Evolutionary conservation across 1,140 invertebrate genomes (phyloP).

Genomic region (Eumaeus atala): DNA sequence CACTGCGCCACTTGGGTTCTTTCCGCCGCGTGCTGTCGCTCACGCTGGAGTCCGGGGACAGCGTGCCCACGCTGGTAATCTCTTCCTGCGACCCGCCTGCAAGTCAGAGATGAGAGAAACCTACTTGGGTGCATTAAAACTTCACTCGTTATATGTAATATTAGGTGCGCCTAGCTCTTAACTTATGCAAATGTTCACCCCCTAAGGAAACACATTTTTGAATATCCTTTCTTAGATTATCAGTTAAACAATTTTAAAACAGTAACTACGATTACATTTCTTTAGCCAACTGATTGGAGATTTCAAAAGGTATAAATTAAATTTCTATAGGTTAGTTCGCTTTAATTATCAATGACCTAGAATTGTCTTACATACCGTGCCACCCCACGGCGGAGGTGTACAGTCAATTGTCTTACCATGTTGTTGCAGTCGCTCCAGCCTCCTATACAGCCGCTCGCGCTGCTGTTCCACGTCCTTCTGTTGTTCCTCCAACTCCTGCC

Average conservation of each 20-base stretch:
- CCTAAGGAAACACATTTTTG: no score
- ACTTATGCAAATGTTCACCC: no score
- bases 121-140: constrained; percentile 18
- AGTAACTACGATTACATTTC: no score
- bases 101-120: constrained; percentile 15
- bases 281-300: no score
- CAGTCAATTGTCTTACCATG: constrained; percentile 43
- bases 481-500: constrained; percentile 76
- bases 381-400: no score
- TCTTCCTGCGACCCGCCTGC: constrained; percentile 64
- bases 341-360: no score
- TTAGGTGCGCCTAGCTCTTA: background rate
- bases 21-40: constrained; percentile 70
- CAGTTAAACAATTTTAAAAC: no score
- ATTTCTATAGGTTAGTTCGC: no score
- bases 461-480: constrained; percentile 90
- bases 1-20: constrained; percentile 76
- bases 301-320: no score
- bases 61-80: constrained; percentile 54
- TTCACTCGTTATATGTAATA: background rate
- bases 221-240: no score
- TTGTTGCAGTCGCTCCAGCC: constrained; percentile 82
- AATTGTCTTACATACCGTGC: no score
- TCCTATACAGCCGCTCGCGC: constrained; percentile 88
- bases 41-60: constrained; percentile 60